Evolutionary conservation across 2,888 invertebrate genomes (phyloP), one percentile per base, ranked within the genome.

Genomic region (Volucella zonaria): DNA sequence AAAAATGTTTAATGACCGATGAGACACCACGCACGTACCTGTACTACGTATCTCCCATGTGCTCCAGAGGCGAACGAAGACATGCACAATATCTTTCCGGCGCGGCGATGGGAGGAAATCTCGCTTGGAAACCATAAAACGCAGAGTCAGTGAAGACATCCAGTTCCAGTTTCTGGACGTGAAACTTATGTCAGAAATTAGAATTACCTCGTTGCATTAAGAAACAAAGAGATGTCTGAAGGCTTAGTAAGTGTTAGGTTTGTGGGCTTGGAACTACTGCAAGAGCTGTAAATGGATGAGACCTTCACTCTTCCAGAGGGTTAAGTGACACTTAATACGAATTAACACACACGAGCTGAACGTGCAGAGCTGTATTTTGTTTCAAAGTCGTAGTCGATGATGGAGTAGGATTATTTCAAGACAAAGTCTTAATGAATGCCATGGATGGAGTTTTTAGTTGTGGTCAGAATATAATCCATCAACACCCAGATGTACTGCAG

Each of bases 401-500:
- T 31, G 31, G 31, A 31, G 31, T 31, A 31, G 31, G 31, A 31
- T 6, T n/a, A 23, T 12, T 11, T 23, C n/a, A n/a, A 38, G 45
- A 47, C 42, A 14, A 58, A 71, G 66, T 14, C 43, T 31, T 61
- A 73, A 66, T 52, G 61, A 73, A 74, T 67, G 67, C 61, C 67
- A 56, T 67, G 59, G 66, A 73, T 79, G 12, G 31, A 15, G 12
- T 18, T 10, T 47, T 40, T 14, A 1, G 11, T 64, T 75, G 75
- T 49, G 75, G 75, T 75, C 58, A 75, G 43, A 51, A 43, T 31
- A 59, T 75, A 67, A 59, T 58, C 51, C 58, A 66, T 67, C 75
- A 59, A 54, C 64, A 47, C 40, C 40, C 15, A 15, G 18, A 8
- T 6, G 23, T 43, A 15, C 2, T 42, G 40, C 52, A 14, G n/a